Base-by-base conservation (phyloP, 1,140 invertebrate species). In the Pollicipes pollicipes region DNA sequence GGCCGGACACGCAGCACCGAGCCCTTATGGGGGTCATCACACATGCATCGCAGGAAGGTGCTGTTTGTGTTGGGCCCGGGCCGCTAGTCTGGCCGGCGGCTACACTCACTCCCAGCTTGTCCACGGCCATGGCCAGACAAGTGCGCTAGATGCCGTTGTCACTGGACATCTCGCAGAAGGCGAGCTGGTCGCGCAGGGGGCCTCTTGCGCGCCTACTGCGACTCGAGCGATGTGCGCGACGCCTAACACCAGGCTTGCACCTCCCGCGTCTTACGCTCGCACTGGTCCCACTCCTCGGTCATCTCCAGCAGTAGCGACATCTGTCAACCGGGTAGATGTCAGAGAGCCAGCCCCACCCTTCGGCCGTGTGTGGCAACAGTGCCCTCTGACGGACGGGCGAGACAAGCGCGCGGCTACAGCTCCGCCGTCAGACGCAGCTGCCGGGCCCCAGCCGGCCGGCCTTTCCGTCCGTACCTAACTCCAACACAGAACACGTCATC, bases 261-360 rank as follows among this genome's bases (percentile, higher is more conserved):
- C 74, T 96, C 93, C 78, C 90, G 91, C 77, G 96, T 85, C 79
- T 97, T 96, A 78, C 86, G 89, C 79, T 97, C 93, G 80, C 92
- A 97, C 80, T 95, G 90, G 78, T 95, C 92, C 90, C 93, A 95
- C 82, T 95, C 93, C 79, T 95, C 92, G 63, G 88, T 88, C 37
- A 91, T 88, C 80, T 96, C 93, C 85, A 93, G 90, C 70, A 96
- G 83, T 72, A 93, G 80, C 32, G 90, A 74, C 73, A 76, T 75
- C 63, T 58, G 24, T 35, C 10, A 26, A 69, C 72, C 35, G 68
- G 72, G n/a, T n/a, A n/a, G n/a, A n/a, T n/a, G n/a, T n/a, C n/a
- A n/a, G n/a, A n/a, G n/a, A n/a, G n/a, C n/a, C n/a, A n/a, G n/a
- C n/a, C n/a, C n/a, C n/a, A n/a, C n/a, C n/a, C n/a, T n/a, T n/a